Evolutionary conservation across 2,113 vertebrate species (phyloP).

Genomic region (Numida meleagris): DNA sequence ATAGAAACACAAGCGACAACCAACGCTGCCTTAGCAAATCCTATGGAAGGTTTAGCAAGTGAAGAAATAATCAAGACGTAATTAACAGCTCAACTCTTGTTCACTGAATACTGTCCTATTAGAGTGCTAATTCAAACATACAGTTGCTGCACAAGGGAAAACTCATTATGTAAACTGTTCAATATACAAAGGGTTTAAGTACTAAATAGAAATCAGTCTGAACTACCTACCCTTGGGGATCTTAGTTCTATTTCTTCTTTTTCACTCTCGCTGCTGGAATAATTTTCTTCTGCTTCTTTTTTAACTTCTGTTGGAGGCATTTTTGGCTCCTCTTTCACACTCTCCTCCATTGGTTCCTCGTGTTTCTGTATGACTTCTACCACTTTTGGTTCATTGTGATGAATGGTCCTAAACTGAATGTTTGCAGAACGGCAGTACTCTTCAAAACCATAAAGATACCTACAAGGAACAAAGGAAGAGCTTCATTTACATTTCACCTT

Average conservation of each 20-base stretch:
- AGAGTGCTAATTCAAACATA: neutral
- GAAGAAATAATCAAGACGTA: neutral
- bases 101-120: neutral
- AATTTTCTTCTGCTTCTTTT: constrained; percentile 79
- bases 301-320: constrained; percentile 74
- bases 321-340: constrained; percentile 73
- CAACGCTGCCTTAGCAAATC: neutral
- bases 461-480: constrained; percentile 56
- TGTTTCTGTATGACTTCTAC: constrained; percentile 71
- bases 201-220: neutral
- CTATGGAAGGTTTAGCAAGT: neutral
- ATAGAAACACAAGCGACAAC: neutral
- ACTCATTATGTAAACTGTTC: neutral
- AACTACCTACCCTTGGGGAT: constrained; percentile 87
- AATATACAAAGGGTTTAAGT: neutral
- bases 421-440: constrained; percentile 95
- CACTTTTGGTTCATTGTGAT: constrained; percentile 89
- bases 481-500: neutral
- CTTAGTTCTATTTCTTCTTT: constrained; percentile 81
- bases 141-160: neutral
- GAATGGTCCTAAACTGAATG: constrained; percentile 96
- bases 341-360: constrained; percentile 78
- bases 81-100: neutral
- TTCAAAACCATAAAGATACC: constrained; percentile 98
- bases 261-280: constrained; percentile 85